Evolutionary conservation across 2,888 invertebrate species (phyloP), one percentile per base, ranked within the genome.

Genomic region (Tolmerus cingulatus): DNA sequence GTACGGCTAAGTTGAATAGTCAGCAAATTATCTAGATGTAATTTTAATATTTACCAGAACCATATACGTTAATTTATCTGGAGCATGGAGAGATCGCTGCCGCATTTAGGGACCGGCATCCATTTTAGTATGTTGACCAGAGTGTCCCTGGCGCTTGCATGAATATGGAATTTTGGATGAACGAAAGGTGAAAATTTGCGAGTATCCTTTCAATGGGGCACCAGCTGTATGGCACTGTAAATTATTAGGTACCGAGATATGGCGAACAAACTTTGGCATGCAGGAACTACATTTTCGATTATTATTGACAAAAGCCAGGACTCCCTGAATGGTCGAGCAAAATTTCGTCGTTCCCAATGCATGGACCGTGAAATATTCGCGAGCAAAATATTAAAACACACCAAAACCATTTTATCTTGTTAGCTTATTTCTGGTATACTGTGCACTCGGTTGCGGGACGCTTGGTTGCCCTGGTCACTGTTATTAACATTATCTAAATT

Each of bases 41-140:
- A 84, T 84, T 84, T 84, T 84, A 84, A 84, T 84, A 84, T 84
- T 84, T 84, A 74, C 84, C 57, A 84, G 84, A 74, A 66, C 66
- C 81, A 74, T 81, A 51, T 55, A 81, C 55, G 81, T 55, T 51
- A 27, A 81, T 81, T 81, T 81, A 81, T 46, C 27, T 81, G 51
- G 34, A 81, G 51, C 81, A 81, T 14, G 55, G 55, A 81, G 51
- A 51, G 81, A 81, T 81, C 55, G 78, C 43, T 40, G 30, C 81
- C 16, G 85, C 23, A 74, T 85, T 85, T 85, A 85, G 66, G 74
- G 34, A 23, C 34, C 27, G 12, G 34, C 74, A 85, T 86, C 86
- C 27, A 86, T 86, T 86, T 76, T 77, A 23, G 27, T 76, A 19
- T 77, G 76, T 23, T 86, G 16, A 23, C 37, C 16, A 81, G 55